Conservation (phyloP, 2,797 vertebrate species). For the Hoplostethus atlanticus region DNA sequence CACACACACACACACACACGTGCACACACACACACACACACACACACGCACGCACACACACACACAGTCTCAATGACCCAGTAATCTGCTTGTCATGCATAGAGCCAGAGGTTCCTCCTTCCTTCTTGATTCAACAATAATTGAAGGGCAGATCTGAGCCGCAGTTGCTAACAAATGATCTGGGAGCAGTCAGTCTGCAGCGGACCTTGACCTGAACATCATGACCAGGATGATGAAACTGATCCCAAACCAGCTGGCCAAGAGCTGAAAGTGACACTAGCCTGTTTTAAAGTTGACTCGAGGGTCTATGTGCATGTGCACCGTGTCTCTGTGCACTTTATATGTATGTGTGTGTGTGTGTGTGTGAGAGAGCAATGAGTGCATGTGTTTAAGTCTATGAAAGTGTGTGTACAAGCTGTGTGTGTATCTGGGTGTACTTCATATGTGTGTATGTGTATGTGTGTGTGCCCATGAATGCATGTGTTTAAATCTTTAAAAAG, state of each 20-base stretch:
- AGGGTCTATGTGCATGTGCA: constrained; percentile 12
- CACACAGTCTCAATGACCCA: constrained; percentile 41
- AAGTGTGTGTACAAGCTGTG: too few relatives aligned
- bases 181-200: constrained; percentile 48
- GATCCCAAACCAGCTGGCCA: constrained; percentile 56
- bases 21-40: not conserved
- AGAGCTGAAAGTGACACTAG: constrained; percentile 21
- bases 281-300: constrained; percentile 13
- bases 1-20: too few relatives aligned
- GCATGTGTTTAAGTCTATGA: not conserved
- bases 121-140: constrained; percentile 72
- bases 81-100: constrained; percentile 59
- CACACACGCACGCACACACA: not conserved
- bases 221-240: constrained; percentile 63
- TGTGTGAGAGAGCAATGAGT: not conserved
- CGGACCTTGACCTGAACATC: constrained; percentile 70
- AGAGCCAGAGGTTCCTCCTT: constrained; percentile 57
- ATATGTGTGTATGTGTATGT: not conserved
- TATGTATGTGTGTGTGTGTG: not conserved
- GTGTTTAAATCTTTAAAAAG: not conserved
- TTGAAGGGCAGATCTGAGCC: constrained; percentile 74
- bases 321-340: constrained; percentile 1
- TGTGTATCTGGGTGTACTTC: not conserved
- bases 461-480: not conserved
- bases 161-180: constrained; percentile 70